A percentile compares a stretch with the other conserved stretches of the same genome.
Evolutionary conservation across 1,140 invertebrate genomes (phyloP).

Genomic region (Sarcophaga peregrina): DNA sequence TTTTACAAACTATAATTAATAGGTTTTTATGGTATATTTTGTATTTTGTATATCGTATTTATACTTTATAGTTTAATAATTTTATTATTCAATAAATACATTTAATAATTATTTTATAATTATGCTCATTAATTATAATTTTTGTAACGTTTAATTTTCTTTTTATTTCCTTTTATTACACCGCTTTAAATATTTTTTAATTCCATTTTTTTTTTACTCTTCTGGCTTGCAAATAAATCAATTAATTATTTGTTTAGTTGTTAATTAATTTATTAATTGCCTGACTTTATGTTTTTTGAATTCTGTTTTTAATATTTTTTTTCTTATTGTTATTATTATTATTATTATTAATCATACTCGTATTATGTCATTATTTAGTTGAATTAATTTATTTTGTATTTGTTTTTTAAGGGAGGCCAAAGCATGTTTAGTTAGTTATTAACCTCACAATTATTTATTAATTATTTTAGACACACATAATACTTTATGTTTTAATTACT

Average conservation of each 20-base stretch:
- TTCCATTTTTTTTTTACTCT: neutral
- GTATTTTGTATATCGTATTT: neutral
- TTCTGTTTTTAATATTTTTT: neutral
- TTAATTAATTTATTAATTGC: constrained; percentile 10
- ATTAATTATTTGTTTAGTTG: neutral
- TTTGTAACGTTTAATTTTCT: too few relatives aligned
- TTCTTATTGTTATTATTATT: neutral
- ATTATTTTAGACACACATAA: too few relatives aligned
- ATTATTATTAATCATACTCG: neutral
- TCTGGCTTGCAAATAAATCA: neutral
- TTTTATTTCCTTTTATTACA: neutral
- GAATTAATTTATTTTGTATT: neutral
- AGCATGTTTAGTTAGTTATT: too few relatives aligned
- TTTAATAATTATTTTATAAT: neutral
- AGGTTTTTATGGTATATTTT: neutral
- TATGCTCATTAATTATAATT: too few relatives aligned
- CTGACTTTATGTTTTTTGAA: neutral
- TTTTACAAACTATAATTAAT: constrained; percentile 5
- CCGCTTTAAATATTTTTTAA: neutral
- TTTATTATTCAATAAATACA: neutral
- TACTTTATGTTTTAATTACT: too few relatives aligned
- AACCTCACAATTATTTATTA: too few relatives aligned
- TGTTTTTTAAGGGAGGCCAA: too few relatives aligned
- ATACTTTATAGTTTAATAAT: neutral
- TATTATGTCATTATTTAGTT: neutral